Base-by-base conservation (phyloP, 2,113 vertebrate genomes). In the Heterochromis multidens region DNA sequence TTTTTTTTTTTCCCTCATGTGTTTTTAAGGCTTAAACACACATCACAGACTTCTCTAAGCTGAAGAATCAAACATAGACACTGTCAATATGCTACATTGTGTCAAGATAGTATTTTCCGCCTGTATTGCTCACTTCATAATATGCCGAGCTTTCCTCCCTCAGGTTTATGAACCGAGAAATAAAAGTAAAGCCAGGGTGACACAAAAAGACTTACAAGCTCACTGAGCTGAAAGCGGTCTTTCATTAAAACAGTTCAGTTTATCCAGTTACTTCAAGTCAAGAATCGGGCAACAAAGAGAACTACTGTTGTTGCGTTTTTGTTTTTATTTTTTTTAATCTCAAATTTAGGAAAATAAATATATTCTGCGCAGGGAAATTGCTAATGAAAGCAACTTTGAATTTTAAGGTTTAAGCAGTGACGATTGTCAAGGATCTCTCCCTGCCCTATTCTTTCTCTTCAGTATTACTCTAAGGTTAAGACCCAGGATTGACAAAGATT, bases 141-240 rank as follows among this genome's bases (percentile, higher is more conserved):
- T 80, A 25, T 82, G 12, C 56, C 17, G 33, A 31, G 65, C 82
- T 82, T 79, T 46, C 37, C 54, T 77, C 37, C 27, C 10, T 62
- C 27, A 37, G 49, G 37, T 88, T 87, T 77, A 83, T 87, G 56
- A 84, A 33, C 76, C 1, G 2, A 70, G 54, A 88, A 86, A 72
- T 60, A 63, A 81, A 19, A 85, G 63, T 54, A 16, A 72, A 62
- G 31, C 17, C 21, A 49, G 25, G 65, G 63, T 79, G 58, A 35
- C 58, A 77, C 61, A 78, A 46, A 79, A 43, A n/a, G 12, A n/a
- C 58, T 52, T 17, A 19, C 5, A 79, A 84, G 54, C 62, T 82
- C 77, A 63, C 86, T 85, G 85, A 91, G 52, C 80, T 80, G 10
- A 84, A 86, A 77, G 17, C 43, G 13, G 17, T 89, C 56, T 79